Evolutionary conservation across 2,888 invertebrate genomes (phyloP), one percentile per base, ranked within the genome.

Genomic region (Eupithecia subumbrata): DNA sequence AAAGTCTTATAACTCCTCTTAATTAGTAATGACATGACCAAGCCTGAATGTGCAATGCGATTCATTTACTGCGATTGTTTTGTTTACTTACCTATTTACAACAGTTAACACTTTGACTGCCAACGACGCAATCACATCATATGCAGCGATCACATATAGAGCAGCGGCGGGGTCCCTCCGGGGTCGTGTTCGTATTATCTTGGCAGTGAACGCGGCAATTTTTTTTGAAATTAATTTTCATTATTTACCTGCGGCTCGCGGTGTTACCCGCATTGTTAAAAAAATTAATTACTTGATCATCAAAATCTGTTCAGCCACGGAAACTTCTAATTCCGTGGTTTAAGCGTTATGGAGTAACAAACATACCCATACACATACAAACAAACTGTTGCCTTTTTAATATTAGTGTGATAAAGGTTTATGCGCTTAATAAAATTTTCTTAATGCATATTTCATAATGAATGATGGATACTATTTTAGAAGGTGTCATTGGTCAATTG

Each of bases 11-110:
- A 74, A 78, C 72, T 76, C 78, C 76, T 48, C 81, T 75, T 83
- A 83, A 84, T 82, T 79, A 84, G 80, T 78, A 79, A 83, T 84
- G 82, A 79, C 79, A 78, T 76, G 75, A 72, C 79, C 81, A 63
- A 66, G 78, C 74, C 72, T 76, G 63, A 66, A 34, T 37, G n/a
- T 78, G 73, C 72, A 66, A 63, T 18, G 74, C 72, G 70, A 80
- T 78, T 77, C 14, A 60, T n/a, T 60, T 60, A 14, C 60, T 25
- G 22, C 5, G 14, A 25, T 60, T 60, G 22, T 60, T 60, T 25
- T 60, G 12, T 60, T 60, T 60, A 25, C 25, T 22, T 12, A 12
- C 22, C 60, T 25, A 25, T 25, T 14, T 25, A 25, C 12, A 56
- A 4, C 56, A 56, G 22, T 56, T 22, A 56, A 22, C n/a, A n/a